These are phyloP conservation scores for Phaethornis superciliosus DNA, from an alignment of 2,113 vertebrate species.

Conservation along the genomic window DNA sequence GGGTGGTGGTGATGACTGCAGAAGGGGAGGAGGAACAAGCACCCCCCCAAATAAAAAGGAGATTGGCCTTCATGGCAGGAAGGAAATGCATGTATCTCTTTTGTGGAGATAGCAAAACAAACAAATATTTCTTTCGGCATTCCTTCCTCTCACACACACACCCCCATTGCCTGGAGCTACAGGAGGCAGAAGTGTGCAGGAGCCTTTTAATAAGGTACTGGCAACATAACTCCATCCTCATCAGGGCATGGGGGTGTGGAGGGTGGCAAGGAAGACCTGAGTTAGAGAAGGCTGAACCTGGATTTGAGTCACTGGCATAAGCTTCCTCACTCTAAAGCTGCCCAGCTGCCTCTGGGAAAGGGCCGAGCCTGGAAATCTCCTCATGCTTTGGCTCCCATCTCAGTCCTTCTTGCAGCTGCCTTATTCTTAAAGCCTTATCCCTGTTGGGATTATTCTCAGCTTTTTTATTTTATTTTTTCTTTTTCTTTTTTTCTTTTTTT, in stretches of 20 bases:
- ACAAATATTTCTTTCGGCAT: constrained; percentile 26
- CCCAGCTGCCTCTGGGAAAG: neutral
- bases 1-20: neutral
- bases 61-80: neutral
- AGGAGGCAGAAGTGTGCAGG: neutral
- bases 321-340: neutral
- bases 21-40: neutral
- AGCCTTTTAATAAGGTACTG: neutral
- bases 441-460: neutral
- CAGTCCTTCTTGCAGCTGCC: neutral
- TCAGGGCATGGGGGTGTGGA: neutral
- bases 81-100: constrained; percentile 48
- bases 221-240: neutral
- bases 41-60: neutral
- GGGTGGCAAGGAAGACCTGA: neutral
- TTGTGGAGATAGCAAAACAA: constrained; percentile 48
- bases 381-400: neutral
- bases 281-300: neutral
- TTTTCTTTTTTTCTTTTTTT: no score
- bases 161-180: constrained; percentile 45
- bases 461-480: no score
- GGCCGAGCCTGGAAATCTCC: neutral
- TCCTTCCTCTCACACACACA: neutral
- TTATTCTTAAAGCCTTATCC: neutral
- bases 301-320: neutral